These are phyloP conservation scores for Xylocampa areola DNA, from an alignment of 2,888 invertebrate genomes.

Conservation along the genomic window DNA sequence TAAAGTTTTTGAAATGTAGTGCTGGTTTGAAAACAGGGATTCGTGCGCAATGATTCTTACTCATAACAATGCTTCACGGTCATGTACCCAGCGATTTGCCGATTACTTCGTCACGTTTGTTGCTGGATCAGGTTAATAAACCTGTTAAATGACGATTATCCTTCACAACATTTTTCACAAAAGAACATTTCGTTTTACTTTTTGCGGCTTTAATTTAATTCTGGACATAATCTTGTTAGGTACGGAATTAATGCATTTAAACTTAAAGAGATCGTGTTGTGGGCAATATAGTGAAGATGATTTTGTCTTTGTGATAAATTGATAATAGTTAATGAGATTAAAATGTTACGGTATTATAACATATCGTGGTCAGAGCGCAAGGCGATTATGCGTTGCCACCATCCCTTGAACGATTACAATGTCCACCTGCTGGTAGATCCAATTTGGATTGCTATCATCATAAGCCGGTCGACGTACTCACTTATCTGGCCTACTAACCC, in stretches of 20 bases:
- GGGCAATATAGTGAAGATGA: constrained; percentile 15
- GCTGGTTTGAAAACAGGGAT: constrained; percentile 68
- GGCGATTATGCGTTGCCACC: constrained; percentile 35
- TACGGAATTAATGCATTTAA: constrained; percentile 39
- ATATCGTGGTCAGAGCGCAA: constrained; percentile 21
- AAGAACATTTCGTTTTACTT: constrained; percentile 60
- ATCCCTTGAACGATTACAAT: constrained; percentile 66
- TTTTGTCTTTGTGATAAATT: constrained; percentile 17
- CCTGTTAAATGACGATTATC: constrained; percentile 75
- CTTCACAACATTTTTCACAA: constrained; percentile 63
- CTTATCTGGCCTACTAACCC: constrained; percentile 80
- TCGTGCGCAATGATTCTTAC: constrained; percentile 74
- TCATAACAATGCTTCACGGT: constrained; percentile 78
- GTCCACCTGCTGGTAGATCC: constrained; percentile 81
- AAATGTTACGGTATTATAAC: constrained; percentile 15
- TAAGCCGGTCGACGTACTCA: constrained; percentile 69
- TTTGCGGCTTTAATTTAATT: constrained; percentile 61
- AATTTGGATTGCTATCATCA: constrained; percentile 81
- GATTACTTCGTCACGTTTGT: constrained; percentile 80
- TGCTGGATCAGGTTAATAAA: constrained; percentile 81
- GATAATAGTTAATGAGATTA: constrained; percentile 6
- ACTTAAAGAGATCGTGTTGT: constrained; percentile 37
- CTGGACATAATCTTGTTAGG: constrained; percentile 52
- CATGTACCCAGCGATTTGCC: constrained; percentile 80
- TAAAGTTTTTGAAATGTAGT: constrained; percentile 50